phyloP scores from a whole-genome alignment of 2,113 vertebrate genomes.

The Edolisoma coerulescens region DNA sequence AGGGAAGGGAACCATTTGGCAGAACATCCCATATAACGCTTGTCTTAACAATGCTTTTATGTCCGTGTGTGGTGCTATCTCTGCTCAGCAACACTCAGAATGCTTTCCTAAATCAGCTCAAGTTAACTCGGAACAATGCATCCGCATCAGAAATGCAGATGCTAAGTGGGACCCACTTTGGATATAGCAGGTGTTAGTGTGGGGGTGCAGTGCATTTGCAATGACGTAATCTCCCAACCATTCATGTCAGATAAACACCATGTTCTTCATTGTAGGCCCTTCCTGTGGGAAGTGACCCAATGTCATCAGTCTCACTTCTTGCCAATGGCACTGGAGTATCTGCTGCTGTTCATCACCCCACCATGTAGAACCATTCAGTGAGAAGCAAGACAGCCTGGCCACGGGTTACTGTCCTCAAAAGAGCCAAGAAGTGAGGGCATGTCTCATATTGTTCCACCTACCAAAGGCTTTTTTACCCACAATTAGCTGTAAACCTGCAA shows the following conservation, averaged over 20 bases:
- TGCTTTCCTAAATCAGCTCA: constrained; percentile 4
- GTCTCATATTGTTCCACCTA: not conserved
- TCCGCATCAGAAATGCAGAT: constrained; percentile 7
- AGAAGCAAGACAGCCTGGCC: not conserved
- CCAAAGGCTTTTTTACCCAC: not conserved
- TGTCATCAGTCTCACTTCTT: not conserved
- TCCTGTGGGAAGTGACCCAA: constrained; percentile 1
- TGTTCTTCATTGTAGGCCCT: constrained; percentile 1
- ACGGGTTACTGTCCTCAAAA: not conserved
- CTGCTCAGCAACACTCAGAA: not conserved
- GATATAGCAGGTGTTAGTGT: not conserved
- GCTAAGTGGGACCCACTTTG: not conserved
- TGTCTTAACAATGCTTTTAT: constrained; percentile 33
- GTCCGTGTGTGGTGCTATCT: constrained; percentile 22
- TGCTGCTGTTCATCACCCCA: not conserved
- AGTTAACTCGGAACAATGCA: constrained; percentile 21
- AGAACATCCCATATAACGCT: not conserved
- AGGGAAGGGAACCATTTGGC: constrained; percentile 55
- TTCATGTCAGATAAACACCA: constrained; percentile 1
- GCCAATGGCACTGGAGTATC: not conserved
- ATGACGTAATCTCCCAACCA: not conserved
- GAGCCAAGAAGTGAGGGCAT: not conserved
- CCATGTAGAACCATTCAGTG: not conserved
- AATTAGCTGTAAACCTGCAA: not conserved
- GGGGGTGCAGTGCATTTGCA: not conserved